Base-by-base conservation (phyloP, 1,140 invertebrate genomes). In the Drosophila pseudoobscura region DNA sequence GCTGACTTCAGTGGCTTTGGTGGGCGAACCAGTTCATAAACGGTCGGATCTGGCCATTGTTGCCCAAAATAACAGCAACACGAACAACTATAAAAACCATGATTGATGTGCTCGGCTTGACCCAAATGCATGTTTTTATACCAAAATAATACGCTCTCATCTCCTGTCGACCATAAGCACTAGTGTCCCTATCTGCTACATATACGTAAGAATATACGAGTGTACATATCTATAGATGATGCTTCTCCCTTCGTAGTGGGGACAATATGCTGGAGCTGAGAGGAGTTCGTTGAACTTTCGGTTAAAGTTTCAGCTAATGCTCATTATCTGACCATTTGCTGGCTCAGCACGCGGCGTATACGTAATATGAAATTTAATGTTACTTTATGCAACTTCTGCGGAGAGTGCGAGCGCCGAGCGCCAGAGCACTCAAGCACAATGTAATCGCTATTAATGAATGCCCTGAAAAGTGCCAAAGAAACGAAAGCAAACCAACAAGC, bases 91-190 rank as follows among this genome's bases (percentile, higher is more conserved):
- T 85, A 87, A 80, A 85, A 87, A 65, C 69, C 64, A 87, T 85
- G 80, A 87, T 85, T 85, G 80, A 85, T 85, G 80, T 85, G 74
- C 78, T 66, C 68, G 74, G 61, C 82, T 85, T 85, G 80, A 85
- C 82, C 80, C 78, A 85, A 87, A 85, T 85, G 58, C 80, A 85
- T 85, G 80, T 87, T 85, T 87, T 80, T 66, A 80, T 80, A 56
- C 73, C 82, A 62, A 77, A 80, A 76, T 80, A 85, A 87, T 79
- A 82, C 45, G 17, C 56, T 47, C 41, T 57, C 58, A 57, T 72
- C 59, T 63, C 46, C 51, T 47, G 13, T 39, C 49, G 13, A 8
- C 51, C 51, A 15, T 6, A 39, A 63, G 59, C 51, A 51, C 71
- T 57, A 65, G 60, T 74, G 45, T 58, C 53, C 60, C 57, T 64